Evolutionary conservation across 2,113 vertebrate species (phyloP).

Genomic region (Orycteropus afer): DNA sequence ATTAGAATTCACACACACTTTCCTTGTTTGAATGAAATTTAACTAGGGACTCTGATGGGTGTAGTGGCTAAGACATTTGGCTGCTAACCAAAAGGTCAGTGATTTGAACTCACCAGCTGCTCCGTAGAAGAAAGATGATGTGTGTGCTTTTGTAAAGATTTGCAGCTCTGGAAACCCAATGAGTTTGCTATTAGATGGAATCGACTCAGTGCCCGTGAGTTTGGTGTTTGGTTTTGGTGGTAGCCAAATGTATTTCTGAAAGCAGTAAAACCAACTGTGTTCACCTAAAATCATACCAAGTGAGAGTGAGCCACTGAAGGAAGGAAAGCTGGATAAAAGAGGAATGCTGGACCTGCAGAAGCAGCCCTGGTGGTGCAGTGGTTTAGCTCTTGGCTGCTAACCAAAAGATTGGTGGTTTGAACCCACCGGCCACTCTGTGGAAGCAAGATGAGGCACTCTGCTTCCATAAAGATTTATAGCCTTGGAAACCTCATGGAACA

Average conservation of each 20-base stretch:
- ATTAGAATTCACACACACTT: neutral
- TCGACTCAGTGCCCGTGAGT: too few relatives aligned
- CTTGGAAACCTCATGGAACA: neutral
- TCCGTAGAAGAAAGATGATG: too few relatives aligned
- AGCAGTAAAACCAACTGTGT: neutral
- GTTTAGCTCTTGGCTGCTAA: neutral
- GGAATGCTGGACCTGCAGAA: neutral
- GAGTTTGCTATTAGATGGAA: too few relatives aligned
- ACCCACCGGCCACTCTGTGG: neutral
- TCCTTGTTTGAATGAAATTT: neutral
- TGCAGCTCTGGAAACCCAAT: too few relatives aligned
- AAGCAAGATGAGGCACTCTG: neutral
- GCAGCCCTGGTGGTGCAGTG: neutral
- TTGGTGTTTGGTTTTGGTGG: too few relatives aligned
- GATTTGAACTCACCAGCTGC: too few relatives aligned
- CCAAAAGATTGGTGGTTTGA: neutral
- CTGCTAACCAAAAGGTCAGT: too few relatives aligned
- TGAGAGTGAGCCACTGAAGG: neutral
- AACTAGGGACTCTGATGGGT: neutral
- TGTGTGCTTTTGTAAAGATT: too few relatives aligned
- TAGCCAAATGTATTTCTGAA: neutral
- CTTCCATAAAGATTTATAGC: neutral
- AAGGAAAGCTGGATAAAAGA: neutral
- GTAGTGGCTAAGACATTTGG: too few relatives aligned
- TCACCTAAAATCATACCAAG: neutral